phyloP scores from a whole-genome alignment of 2,797 vertebrate genomes.

The Molossus molossus region DNA sequence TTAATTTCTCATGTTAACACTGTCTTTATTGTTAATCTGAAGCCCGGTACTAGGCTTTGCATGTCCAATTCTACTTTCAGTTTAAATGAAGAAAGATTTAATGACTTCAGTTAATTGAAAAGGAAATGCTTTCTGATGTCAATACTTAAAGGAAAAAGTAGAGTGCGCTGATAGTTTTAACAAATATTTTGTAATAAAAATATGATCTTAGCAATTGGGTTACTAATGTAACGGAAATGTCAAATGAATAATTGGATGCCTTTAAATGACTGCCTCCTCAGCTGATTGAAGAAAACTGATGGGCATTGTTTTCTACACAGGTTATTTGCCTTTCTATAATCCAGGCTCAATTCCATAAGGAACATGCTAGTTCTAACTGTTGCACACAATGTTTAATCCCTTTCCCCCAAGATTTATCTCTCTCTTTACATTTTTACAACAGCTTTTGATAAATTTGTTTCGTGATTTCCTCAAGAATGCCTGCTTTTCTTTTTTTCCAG shows the following conservation, averaged over 20 bases:
- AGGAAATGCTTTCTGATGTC: slow-evolving; percentile 15
- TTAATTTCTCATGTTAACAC: slow-evolving; percentile 1
- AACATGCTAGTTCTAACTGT: not conserved
- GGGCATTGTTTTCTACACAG: not conserved
- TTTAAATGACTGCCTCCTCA: slow-evolving; percentile 30
- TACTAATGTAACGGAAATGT: slow-evolving; percentile 33
- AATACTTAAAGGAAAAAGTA: slow-evolving; percentile 55
- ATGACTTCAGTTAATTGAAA: slow-evolving; percentile 55
- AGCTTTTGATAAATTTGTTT: slow-evolving; percentile 47
- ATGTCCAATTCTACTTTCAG: not conserved
- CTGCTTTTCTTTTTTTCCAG: slow-evolving; percentile 36
- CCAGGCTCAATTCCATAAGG: not conserved
- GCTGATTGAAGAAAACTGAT: slow-evolving; percentile 6
- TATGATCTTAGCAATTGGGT: not conserved
- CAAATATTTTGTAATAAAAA: slow-evolving; percentile 55
- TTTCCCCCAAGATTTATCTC: not conserved
- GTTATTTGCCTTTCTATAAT: not conserved
- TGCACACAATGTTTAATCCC: not conserved
- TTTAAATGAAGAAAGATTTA: slow-evolving; percentile 57
- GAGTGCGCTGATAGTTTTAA: not conserved
- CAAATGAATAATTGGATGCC: slow-evolving; percentile 6
- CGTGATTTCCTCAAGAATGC: slow-evolving; percentile 17
- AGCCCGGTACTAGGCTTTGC: not conserved
- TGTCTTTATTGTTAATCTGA: not conserved
- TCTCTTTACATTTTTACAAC: slow-evolving; percentile 29